phyloP scores from a whole-genome alignment of 2,113 vertebrate genomes.

The Boleophthalmus pectinirostris region DNA sequence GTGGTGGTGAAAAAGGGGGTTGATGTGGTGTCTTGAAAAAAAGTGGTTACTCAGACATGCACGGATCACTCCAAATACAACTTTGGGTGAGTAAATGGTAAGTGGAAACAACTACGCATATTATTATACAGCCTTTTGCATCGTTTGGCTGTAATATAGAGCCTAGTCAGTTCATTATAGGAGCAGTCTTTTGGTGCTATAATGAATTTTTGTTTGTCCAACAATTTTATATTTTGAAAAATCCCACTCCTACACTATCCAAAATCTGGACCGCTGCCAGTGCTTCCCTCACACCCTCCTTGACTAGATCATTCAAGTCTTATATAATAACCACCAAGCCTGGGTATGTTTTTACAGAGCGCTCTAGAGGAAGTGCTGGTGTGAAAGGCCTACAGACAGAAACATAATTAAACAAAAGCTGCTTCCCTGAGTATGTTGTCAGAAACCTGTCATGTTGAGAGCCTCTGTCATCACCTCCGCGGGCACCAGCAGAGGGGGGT shows the following conservation, averaged over 20 bases:
- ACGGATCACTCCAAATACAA: no score
- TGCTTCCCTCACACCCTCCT: not conserved
- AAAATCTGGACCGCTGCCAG: not conserved
- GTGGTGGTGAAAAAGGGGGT: no score
- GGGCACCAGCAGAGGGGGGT: slow-evolving; percentile 36
- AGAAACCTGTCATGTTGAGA: slow-evolving; percentile 18
- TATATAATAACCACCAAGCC: slow-evolving; percentile 27
- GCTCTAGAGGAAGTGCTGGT: slow-evolving; percentile 22
- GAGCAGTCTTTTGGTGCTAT: not conserved
- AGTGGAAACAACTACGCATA: no score
- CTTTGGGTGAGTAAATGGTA: no score
- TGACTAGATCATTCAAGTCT: not conserved
- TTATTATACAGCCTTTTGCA: no score
- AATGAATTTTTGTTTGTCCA: not conserved
- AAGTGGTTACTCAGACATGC: no score
- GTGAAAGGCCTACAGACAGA: slow-evolving; percentile 22
- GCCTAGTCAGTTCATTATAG: not conserved
- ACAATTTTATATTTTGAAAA: not conserved
- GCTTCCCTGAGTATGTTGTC: slow-evolving; percentile 23
- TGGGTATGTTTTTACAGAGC: slow-evolving; percentile 26
- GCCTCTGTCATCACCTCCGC: slow-evolving; percentile 23
- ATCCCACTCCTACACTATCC: not conserved
- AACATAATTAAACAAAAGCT: slow-evolving; percentile 40
- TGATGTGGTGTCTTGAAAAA: no score
- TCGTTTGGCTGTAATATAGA: not conserved